Evolutionary conservation across 2,888 invertebrate genomes (phyloP), one percentile per base, ranked within the genome.

Genomic region (Pristionchus exspectatus): DNA sequence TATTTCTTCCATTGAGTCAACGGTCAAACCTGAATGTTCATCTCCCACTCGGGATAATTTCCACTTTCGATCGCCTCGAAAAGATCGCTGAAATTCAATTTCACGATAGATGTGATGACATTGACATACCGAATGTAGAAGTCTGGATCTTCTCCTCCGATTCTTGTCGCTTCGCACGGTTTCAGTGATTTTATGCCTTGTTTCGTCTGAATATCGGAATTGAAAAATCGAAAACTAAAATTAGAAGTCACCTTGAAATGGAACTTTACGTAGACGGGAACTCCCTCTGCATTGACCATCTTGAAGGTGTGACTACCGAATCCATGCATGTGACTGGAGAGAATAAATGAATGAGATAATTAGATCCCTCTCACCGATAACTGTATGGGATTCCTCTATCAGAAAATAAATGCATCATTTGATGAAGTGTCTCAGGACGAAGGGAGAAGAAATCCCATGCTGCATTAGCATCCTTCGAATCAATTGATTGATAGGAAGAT

Each of bases 11-110:
- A n/a, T n/a, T n/a, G n/a, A n/a, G n/a, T n/a, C n/a, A n/a, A n/a
- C n/a, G n/a, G n/a, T n/a, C n/a, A n/a, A n/a, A 81, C 81, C 95
- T 95, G 94, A 87, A 96, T 95, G 88, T 95, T 95, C 44, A 96
- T 90, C 77, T 93, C 95, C 96, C 96, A 96, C 0, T 95, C 92
- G 0, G 96, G 96, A 91, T 93, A 95, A 16, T 95, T 92, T 30
- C 95, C 95, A 24, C 92, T 91, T 16, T 95, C 95, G 84, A 96
- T 96, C n/a, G 95, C 93, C 89, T 95, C 95, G 94, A 94, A 96
- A 66, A 96, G 92, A 90, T 96, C 96, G 14, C 87, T 87, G 44
- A 87, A 87, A 44, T 44, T 21, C 33, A 33, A 18, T 33, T 85
- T 85, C 2, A 44, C 44, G 27, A 9, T 18, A 18, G 2, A 9